phyloP scores from a whole-genome alignment of 1,140 invertebrate species.

The Drosophila albomicans region DNA sequence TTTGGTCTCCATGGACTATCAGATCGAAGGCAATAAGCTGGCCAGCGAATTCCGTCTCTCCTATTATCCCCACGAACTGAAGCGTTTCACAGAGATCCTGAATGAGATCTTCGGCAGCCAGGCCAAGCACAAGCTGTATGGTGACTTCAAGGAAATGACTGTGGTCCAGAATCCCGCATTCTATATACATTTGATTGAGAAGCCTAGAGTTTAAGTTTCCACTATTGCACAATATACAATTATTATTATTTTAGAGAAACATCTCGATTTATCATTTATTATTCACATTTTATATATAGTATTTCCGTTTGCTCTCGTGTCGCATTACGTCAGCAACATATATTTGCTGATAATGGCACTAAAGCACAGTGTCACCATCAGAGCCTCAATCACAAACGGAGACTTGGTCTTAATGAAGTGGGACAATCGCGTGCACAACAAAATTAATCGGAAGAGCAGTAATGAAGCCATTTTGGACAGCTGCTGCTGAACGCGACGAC shows the following conservation, averaged over 20 bases:
- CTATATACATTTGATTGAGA: conserved; percentile 94
- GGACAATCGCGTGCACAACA: conserved; percentile 59
- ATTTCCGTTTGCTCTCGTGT: conserved; percentile 2
- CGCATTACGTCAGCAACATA: conserved; percentile 43
- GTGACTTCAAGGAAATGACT: conserved; percentile 91
- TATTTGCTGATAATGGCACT: conserved; percentile 68
- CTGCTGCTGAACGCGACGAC: conserved; percentile 23
- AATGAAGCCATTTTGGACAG: conserved; percentile 54
- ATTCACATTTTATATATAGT: conserved; percentile 20
- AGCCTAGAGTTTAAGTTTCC: conserved; percentile 80
- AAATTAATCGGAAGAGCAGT: conserved; percentile 54
- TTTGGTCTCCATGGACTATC: conserved; percentile 92
- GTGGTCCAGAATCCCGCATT: conserved; percentile 89
- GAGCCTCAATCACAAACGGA: conserved; percentile 71
- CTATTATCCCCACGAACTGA: conserved; percentile 93
- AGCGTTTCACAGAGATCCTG: conserved; percentile 90
- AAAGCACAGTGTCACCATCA: conserved; percentile 72
- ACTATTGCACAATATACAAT: conserved; percentile 49
- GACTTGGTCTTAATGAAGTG: conserved; percentile 71
- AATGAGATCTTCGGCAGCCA: conserved; percentile 89
- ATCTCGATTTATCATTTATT: conserved; percentile 21
- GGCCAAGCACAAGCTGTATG: conserved; percentile 90
- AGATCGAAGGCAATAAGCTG: conserved; percentile 87
- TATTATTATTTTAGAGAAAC: conserved; percentile 47
- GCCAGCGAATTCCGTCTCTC: conserved; percentile 92